Evolutionary conservation across 2,888 invertebrate species (phyloP).

Genomic region (Mesorhabditis spiculigera): DNA sequence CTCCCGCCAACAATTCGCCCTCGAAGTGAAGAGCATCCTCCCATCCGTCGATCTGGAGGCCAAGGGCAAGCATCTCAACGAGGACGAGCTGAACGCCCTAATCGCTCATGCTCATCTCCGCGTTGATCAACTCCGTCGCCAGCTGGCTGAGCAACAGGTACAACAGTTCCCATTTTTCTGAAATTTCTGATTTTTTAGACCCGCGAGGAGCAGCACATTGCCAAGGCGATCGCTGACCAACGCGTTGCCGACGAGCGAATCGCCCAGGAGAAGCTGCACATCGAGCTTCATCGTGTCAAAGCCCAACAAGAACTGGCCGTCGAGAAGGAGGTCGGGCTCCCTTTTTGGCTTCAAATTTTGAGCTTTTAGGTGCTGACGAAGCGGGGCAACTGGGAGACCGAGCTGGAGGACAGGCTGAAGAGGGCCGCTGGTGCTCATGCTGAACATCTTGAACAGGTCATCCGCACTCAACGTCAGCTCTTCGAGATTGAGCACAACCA

Average conservation of each 20-base stretch:
- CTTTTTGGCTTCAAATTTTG: background rate
- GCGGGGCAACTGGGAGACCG: conserved; percentile 62
- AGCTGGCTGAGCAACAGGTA: conserved; percentile 72
- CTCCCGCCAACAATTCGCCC: conserved; percentile 63
- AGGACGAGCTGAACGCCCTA: conserved; percentile 74
- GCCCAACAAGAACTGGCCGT: conserved; percentile 35
- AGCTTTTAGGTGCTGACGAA: conserved; percentile 22
- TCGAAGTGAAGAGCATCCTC: conserved; percentile 67
- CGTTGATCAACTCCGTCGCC: conserved; percentile 72
- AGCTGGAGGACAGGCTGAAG: conserved; percentile 75
- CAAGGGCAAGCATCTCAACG: conserved; percentile 65
- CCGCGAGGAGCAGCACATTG: conserved; percentile 68
- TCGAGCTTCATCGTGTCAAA: conserved; percentile 66
- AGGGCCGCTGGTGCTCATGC: conserved; percentile 81
- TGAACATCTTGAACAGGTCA: conserved; percentile 67
- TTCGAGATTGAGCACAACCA: conserved; percentile 61
- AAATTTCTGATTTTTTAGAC: conserved; percentile 60
- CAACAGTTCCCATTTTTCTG: background rate
- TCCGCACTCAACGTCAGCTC: conserved; percentile 68
- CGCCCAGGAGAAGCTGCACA: conserved; percentile 66
- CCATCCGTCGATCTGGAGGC: conserved; percentile 72
- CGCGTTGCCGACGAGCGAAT: conserved; percentile 66
- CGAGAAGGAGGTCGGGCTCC: conserved; percentile 34
- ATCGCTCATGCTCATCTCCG: conserved; percentile 76
- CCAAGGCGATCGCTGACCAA: conserved; percentile 69